phyloP scores from a whole-genome alignment of 2,113 vertebrate genomes.

The Leuciscus idus region DNA sequence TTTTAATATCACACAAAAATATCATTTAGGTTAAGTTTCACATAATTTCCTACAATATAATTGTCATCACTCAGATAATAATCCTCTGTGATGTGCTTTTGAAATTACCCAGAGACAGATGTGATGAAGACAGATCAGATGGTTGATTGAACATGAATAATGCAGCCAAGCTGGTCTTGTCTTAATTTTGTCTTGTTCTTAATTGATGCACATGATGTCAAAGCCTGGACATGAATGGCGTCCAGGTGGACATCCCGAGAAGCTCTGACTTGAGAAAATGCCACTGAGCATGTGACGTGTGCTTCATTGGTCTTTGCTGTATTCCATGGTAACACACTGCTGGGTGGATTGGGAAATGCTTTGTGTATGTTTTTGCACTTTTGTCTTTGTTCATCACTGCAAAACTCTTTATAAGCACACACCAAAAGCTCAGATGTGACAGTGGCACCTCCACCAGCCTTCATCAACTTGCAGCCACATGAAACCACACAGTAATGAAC shows the following conservation, averaged over 20 bases:
- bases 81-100: not conserved
- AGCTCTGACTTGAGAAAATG: constrained; percentile 71
- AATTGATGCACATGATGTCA: constrained; percentile 31
- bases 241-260: constrained; percentile 15
- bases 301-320: constrained; percentile 85
- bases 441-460: not conserved
- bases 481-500: not conserved
- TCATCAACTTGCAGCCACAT: not conserved
- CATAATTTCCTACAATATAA: not conserved
- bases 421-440: not conserved
- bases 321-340: constrained; percentile 65
- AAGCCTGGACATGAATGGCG: not conserved
- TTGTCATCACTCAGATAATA: not conserved
- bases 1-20: too few relatives aligned
- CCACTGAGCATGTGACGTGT: constrained; percentile 89
- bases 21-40: not conserved
- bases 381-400: not conserved
- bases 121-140: not conserved
- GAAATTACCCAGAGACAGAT: not conserved
- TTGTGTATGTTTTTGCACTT: constrained; percentile 20
- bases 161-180: not conserved
- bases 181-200: not conserved
- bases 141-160: not conserved
- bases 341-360: constrained; percentile 57
- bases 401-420: constrained; percentile 19